Evolutionary conservation across 2,797 vertebrate species (phyloP).

Genomic region (Cirrhinus molitorella): DNA sequence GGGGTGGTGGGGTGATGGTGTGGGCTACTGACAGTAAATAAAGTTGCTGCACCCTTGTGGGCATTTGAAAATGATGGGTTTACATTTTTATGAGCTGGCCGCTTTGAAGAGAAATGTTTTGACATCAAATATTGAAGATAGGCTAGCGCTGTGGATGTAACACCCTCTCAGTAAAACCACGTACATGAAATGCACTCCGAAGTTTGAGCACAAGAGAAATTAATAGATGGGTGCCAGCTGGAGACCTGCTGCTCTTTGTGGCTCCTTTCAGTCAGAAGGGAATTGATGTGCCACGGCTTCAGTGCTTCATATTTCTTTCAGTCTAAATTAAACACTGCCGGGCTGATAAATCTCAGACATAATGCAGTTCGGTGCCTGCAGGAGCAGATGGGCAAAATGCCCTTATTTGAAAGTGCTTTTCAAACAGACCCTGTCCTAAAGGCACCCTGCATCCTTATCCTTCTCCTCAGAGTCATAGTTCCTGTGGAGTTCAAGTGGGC

Average conservation of each 20-base stretch:
- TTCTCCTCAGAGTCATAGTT: neutral
- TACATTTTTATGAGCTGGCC: constrained; percentile 68
- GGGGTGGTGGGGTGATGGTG: constrained; percentile 50
- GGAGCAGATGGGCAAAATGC: constrained; percentile 10
- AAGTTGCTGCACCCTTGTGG: constrained; percentile 66
- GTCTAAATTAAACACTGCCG: constrained; percentile 17
- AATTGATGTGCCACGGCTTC: constrained; percentile 44
- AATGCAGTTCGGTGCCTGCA: neutral
- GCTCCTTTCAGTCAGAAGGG: constrained; percentile 56
- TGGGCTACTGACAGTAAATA: constrained; percentile 71
- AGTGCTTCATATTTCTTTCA: constrained; percentile 49
- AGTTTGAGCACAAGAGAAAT: constrained; percentile 40
- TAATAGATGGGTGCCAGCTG: constrained; percentile 43
- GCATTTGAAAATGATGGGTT: constrained; percentile 69
- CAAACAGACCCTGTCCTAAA: neutral
- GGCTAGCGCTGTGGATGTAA: constrained; percentile 57
- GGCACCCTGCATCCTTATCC: neutral
- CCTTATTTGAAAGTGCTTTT: neutral
- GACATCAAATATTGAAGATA: constrained; percentile 74
- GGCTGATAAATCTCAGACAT: neutral
- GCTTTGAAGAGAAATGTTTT: constrained; percentile 71
- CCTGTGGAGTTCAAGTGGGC: neutral
- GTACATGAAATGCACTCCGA: constrained; percentile 54
- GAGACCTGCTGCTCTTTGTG: constrained; percentile 57
- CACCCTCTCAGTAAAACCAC: constrained; percentile 45